These are phyloP conservation scores for Nematolebias whitei DNA, from an alignment of 2,113 vertebrate species.

Conservation along the genomic window DNA sequence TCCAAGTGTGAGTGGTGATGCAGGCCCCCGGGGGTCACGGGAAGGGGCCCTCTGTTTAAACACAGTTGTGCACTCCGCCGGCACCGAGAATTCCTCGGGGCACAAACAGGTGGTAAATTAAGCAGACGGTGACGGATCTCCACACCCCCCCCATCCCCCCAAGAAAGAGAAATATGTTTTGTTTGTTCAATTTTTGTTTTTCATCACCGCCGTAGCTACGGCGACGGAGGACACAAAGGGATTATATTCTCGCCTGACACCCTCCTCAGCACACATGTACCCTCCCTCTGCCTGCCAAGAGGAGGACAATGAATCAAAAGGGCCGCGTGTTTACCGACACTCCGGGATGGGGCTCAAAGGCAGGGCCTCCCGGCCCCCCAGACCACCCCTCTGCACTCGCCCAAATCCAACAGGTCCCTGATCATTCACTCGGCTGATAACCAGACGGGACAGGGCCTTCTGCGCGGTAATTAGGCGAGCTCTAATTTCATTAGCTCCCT, in stretches of 20 bases:
- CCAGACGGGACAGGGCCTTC: conserved; percentile 68
- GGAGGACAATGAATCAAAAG: conserved; percentile 81
- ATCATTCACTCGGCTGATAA: conserved; percentile 73
- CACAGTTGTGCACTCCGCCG: conserved; percentile 66
- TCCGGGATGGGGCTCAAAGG: conserved; percentile 64
- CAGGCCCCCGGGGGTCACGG: conserved; percentile 70
- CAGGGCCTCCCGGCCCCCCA: conserved; percentile 31
- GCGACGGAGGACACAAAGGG: conserved; percentile 75
- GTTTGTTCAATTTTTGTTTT: conserved; percentile 80
- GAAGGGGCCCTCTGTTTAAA: conserved; percentile 78
- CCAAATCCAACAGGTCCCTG: conserved; percentile 56
- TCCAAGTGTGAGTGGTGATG: conserved; percentile 59
- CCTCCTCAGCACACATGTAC: conserved; percentile 67
- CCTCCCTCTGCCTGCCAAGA: conserved; percentile 52
- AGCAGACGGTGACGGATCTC: conserved; percentile 76
- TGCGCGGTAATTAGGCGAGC: conserved; percentile 76
- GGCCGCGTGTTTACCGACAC: conserved; percentile 72
- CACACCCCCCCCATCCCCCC: conserved; percentile 28
- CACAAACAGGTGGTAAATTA: conserved; percentile 79
- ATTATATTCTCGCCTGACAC: conserved; percentile 73
- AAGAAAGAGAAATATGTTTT: conserved; percentile 80
- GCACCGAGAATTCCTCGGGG: conserved; percentile 65
- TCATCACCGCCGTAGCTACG: conserved; percentile 72
- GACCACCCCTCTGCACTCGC: conserved; percentile 49
- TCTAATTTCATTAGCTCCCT: conserved; percentile 80